Evolutionary conservation across 2,113 vertebrate species (phyloP).

Genomic region (Microcebus tavaratra): DNA sequence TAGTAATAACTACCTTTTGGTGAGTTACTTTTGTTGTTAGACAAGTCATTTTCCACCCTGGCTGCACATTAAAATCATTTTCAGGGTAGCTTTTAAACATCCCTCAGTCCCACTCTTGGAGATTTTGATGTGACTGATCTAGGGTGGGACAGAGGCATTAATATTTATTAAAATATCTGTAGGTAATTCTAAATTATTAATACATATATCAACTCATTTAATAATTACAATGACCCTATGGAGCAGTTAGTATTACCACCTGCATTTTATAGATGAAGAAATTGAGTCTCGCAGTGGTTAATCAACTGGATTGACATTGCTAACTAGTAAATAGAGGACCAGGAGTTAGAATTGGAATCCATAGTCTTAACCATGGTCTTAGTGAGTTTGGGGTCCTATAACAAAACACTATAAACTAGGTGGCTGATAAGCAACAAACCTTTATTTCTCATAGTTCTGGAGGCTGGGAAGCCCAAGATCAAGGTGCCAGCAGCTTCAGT

Average conservation of each 20-base stretch:
- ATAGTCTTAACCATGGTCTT: background rate
- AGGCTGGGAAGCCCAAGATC: background rate
- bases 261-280: constrained; percentile 5
- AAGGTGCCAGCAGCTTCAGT: no score
- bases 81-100: background rate
- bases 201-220: background rate
- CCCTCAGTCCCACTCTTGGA: background rate
- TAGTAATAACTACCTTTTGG: background rate
- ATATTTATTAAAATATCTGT: constrained; percentile 18
- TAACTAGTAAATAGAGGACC: background rate
- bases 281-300: background rate
- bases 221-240: background rate
- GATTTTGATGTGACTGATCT: background rate
- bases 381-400: background rate
- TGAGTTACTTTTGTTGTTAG: background rate
- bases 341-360: background rate
- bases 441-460: background rate
- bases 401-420: background rate
- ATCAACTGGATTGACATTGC: background rate
- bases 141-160: background rate
- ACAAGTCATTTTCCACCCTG: background rate
- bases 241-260: background rate
- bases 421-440: background rate
- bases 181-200: background rate
- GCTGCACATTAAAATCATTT: background rate